A percentile compares a stretch with the other conserved stretches of the same genome.
These are phyloP conservation scores for Gerosis bhagava DNA, from an alignment of 2,888 invertebrate species.

Conservation along the genomic window DNA sequence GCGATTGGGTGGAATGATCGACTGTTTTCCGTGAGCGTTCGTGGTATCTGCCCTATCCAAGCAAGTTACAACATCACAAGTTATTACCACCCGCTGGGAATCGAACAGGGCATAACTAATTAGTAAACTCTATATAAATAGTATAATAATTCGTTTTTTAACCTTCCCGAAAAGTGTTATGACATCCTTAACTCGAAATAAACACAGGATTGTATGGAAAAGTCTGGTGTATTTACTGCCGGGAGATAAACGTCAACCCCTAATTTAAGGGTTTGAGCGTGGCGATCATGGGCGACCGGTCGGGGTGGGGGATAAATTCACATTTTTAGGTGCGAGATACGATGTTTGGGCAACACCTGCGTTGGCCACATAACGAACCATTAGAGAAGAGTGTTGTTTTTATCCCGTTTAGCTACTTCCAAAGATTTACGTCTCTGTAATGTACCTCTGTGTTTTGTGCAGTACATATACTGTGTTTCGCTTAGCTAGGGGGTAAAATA, in stretches of 20 bases:
- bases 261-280: constrained; percentile 77
- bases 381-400: constrained; percentile 48
- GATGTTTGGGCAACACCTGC: constrained; percentile 61
- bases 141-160: too few relatives aligned
- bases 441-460: constrained; percentile 12
- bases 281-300: constrained; percentile 73
- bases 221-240: constrained; percentile 63
- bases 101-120: too few relatives aligned
- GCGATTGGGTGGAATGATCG: too few relatives aligned
- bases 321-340: constrained; percentile 66
- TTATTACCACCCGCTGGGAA: too few relatives aligned
- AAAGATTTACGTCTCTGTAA: constrained; percentile 30
- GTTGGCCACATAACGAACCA: constrained; percentile 59
- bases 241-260: constrained; percentile 75
- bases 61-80: too few relatives aligned
- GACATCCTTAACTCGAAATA: constrained; percentile 22
- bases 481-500: too few relatives aligned
- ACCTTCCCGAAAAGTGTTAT: constrained; percentile 4
- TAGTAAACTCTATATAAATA: too few relatives aligned
- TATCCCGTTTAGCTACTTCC: constrained; percentile 42
- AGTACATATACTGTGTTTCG: constrained; percentile 3
- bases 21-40: too few relatives aligned
- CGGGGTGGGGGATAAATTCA: constrained; percentile 74
- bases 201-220: constrained; percentile 17
- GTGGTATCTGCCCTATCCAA: too few relatives aligned